These are phyloP conservation scores for Asteroscopus sphinx DNA, from an alignment of 2,888 invertebrate genomes.

Conservation along the genomic window DNA sequence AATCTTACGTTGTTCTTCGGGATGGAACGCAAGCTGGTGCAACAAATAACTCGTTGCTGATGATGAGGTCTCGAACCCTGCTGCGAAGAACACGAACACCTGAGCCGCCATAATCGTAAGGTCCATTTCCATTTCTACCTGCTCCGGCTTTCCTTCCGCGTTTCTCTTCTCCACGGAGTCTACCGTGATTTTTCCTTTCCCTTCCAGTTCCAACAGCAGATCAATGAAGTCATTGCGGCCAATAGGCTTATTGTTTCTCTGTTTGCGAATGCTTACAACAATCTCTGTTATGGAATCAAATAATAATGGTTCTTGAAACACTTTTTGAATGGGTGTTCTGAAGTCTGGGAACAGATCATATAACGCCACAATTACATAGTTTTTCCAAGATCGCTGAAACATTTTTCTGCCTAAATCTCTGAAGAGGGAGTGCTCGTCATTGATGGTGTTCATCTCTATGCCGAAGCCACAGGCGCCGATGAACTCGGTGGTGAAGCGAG, in stretches of 20 bases:
- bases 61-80: constrained; percentile 86
- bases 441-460: constrained; percentile 70
- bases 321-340: constrained; percentile 43
- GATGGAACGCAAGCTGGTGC: constrained; percentile 78
- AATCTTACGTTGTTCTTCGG: constrained; percentile 73
- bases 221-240: constrained; percentile 75
- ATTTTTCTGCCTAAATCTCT: constrained; percentile 65
- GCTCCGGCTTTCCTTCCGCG: constrained; percentile 67
- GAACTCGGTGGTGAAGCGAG: constrained; percentile 75
- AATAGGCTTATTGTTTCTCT: constrained; percentile 71
- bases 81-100: constrained; percentile 77
- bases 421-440: constrained; percentile 70
- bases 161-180: constrained; percentile 71
- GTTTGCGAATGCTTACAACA: constrained; percentile 64
- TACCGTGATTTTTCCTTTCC: constrained; percentile 70
- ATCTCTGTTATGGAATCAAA: constrained; percentile 60
- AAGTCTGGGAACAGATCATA: constrained; percentile 71
- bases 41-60: constrained; percentile 77
- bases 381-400: constrained; percentile 58
- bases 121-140: constrained; percentile 70
- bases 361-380: constrained; percentile 51
- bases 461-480: constrained; percentile 78
- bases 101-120: constrained; percentile 69
- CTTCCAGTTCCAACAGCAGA: constrained; percentile 67
- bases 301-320: constrained; percentile 44